Base-by-base conservation (phyloP, 2,113 vertebrate genomes). In the Dermatemys mawii region DNA sequence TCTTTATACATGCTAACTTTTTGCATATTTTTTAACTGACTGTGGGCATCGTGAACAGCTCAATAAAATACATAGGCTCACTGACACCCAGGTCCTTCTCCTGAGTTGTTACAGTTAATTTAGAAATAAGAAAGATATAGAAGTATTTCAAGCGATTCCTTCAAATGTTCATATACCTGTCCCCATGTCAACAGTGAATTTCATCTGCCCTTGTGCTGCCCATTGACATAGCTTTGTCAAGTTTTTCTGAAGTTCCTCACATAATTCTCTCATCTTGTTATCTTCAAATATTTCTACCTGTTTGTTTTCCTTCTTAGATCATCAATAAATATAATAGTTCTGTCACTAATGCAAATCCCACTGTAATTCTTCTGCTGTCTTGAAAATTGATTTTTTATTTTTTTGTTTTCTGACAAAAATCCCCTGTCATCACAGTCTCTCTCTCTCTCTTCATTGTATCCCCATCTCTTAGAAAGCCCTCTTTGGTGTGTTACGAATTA, bases 401-500 rank as follows among this genome's bases (percentile, higher is more conserved):
- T 22, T 54, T 54, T 54, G 53, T 54, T 54, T 57, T 57, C 55
- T 57, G 55, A 57, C 12, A 57, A 57, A 57, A 57, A 57, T 57
- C 55, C 26, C 27, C 24, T 55, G 55, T 57, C 27, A 57, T 29
- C 27, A 57, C 12, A 57, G 55, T 11, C 29, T 57, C 11, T 57
- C 27, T 32, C 4, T 57, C 35, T 83, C 48, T 54, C 46, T n/a
- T 44, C 27, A 19, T 6, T 86, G 48, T 22, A 41, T 94, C 48
- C 21, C 50, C 4, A 32, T 13, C 26, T 60, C 78, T 90, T 67
- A 67, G 57, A 67, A 86, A 4, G 87, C 79, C 6, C 24, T 60
- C 90, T 88, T 32, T 73, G n/a, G 88, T 88, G n/a, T 41, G 48
- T 48, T 67, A 94, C 83, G 70, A 81, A 90, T 54, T 85, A 76